phyloP scores from a whole-genome alignment of 2,113 vertebrate genomes.

The Athene cunicularia region DNA sequence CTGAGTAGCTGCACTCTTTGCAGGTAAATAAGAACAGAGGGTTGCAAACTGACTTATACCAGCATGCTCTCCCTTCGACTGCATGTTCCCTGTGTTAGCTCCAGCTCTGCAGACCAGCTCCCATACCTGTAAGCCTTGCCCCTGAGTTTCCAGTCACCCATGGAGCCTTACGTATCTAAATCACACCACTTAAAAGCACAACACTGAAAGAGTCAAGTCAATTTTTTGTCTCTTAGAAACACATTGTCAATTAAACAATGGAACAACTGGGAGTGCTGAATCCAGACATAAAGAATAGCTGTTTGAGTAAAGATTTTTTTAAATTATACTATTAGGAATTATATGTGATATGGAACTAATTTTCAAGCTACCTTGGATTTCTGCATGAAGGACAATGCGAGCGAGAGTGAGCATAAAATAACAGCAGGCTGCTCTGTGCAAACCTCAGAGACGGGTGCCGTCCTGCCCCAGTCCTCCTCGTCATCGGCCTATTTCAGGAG shows the following conservation, averaged over 20 bases:
- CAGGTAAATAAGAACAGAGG: neutral
- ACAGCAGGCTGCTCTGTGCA: neutral
- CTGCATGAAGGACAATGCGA: conserved; percentile 1
- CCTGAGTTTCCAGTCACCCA: neutral
- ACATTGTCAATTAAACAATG: neutral
- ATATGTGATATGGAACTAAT: neutral
- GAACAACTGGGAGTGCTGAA: conserved; percentile 19
- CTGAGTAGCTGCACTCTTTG: neutral
- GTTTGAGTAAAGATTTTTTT: conserved; percentile 22
- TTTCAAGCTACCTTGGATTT: conserved; percentile 52
- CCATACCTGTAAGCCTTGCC: neutral
- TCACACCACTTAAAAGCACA: neutral
- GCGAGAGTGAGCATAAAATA: conserved; percentile 28
- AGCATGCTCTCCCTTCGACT: accelerated
- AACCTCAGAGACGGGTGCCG: neutral
- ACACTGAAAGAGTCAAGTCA: neutral
- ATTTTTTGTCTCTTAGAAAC: neutral
- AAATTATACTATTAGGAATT: conserved; percentile 15
- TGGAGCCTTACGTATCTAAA: neutral
- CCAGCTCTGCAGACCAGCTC: neutral
- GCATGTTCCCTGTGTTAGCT: neutral
- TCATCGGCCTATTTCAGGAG: neutral
- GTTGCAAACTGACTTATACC: too few species aligned
- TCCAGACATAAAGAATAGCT: conserved; percentile 11
- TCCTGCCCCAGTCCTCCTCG: neutral